A percentile compares a stretch with the other conserved stretches of the same genome.
Conservation (phyloP, 2,888 invertebrate genomes). For the Halictus ligatus region DNA sequence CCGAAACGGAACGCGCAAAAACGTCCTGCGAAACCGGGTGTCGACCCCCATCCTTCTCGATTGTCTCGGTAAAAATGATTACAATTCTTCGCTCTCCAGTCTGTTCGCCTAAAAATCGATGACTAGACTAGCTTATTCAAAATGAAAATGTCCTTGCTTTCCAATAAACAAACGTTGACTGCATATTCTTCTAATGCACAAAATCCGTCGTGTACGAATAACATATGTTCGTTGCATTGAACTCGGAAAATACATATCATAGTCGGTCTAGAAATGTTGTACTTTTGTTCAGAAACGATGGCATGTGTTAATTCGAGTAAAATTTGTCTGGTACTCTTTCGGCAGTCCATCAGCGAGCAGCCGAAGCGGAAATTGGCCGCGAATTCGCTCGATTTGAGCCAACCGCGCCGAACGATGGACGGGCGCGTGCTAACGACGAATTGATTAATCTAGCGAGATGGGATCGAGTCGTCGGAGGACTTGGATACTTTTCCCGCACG, state of each 20-base stretch:
- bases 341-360: not conserved
- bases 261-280: too few relatives aligned
- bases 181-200: too few relatives aligned
- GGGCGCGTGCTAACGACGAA: not conserved
- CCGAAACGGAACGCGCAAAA: not conserved
- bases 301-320: not conserved
- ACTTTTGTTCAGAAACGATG: too few relatives aligned
- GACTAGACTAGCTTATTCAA: too few relatives aligned
- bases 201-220: too few relatives aligned
- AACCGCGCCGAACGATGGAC: not conserved
- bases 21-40: not conserved
- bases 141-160: too few relatives aligned
- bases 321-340: not conserved
- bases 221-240: too few relatives aligned
- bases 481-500: constrained; percentile 38
- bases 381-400: not conserved
- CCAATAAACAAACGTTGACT: too few relatives aligned
- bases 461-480: constrained; percentile 32
- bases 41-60: not conserved
- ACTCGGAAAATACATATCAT: not conserved
- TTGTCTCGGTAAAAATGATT: not conserved
- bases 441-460: constrained; percentile 40
- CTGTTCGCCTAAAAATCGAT: too few relatives aligned
- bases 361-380: not conserved
- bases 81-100: not conserved